Conservation (phyloP, 2,888 invertebrate genomes). For the Ceriagrion tenellum region DNA sequence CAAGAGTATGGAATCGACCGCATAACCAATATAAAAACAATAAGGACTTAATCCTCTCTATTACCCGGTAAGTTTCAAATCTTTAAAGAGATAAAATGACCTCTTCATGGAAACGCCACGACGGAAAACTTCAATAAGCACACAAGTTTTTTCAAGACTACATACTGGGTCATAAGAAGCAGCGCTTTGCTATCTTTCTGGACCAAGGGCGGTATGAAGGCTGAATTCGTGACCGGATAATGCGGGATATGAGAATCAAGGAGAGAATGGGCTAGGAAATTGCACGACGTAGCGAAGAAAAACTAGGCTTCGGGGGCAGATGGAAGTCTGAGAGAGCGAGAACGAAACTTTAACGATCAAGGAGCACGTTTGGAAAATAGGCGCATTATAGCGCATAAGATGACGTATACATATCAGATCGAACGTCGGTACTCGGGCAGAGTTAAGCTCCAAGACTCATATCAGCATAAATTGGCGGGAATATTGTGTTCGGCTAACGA, state of each 20-base stretch:
- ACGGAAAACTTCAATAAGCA: not conserved
- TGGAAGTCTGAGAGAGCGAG: not conserved
- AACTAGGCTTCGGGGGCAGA: not conserved
- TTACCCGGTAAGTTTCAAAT: too few relatives aligned
- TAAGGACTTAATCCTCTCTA: too few relatives aligned
- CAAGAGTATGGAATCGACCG: too few relatives aligned
- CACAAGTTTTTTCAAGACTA: not conserved
- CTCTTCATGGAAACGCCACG: not conserved
- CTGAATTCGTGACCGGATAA: not conserved
- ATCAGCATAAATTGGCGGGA: too few relatives aligned
- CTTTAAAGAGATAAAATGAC: not conserved
- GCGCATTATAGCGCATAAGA: not conserved
- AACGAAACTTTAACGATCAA: not conserved
- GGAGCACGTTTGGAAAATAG: not conserved
- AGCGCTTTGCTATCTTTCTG: not conserved
- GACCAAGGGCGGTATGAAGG: not conserved
- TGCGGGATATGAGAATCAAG: slow-evolving; percentile 5
- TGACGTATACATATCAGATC: not conserved
- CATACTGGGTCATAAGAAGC: not conserved
- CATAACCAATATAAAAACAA: too few relatives aligned
- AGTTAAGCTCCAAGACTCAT: too few relatives aligned
- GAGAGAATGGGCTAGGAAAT: not conserved
- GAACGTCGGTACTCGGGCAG: too few relatives aligned
- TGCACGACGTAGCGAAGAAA: not conserved
- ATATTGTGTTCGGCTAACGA: too few relatives aligned